Evolutionary conservation across 2,888 invertebrate genomes (phyloP).

Genomic region (Cybosia mesomella): DNA sequence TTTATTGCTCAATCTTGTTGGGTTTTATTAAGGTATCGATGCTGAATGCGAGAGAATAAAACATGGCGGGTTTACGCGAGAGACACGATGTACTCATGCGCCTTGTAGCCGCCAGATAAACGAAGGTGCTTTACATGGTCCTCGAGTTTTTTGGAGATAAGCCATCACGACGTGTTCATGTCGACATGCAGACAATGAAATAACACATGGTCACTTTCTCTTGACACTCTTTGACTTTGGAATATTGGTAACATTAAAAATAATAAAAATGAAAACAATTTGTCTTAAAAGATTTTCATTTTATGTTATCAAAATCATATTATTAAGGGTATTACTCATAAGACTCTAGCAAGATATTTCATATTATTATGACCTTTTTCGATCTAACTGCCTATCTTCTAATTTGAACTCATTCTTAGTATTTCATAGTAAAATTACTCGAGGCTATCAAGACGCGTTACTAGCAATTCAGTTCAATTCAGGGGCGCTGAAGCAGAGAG

Average conservation of each 20-base stretch:
- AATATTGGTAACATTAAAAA: conserved; percentile 34
- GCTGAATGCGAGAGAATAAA: conserved; percentile 82
- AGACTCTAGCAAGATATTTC: too few relatives aligned
- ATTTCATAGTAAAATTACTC: too few relatives aligned
- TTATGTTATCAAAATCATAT: too few relatives aligned
- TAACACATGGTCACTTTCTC: conserved; percentile 62
- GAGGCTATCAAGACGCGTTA: too few relatives aligned
- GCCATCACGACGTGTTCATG: conserved; percentile 72
- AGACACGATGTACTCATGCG: conserved; percentile 76
- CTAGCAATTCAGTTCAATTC: too few relatives aligned
- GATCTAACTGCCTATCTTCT: too few relatives aligned
- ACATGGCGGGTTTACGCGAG: conserved; percentile 84
- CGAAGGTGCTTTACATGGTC: conserved; percentile 76
- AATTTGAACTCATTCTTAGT: too few relatives aligned
- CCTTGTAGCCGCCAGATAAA: conserved; percentile 69
- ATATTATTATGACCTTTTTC: too few relatives aligned
- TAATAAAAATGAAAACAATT: conserved; percentile 14
- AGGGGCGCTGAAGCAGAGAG: too few relatives aligned
- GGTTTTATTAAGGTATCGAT: conserved; percentile 87
- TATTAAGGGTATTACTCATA: too few relatives aligned
- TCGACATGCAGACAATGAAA: conserved; percentile 69
- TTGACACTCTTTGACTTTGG: conserved; percentile 41
- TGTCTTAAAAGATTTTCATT: not conserved
- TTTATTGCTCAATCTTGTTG: conserved; percentile 87
- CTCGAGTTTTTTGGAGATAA: conserved; percentile 79